phyloP scores from a whole-genome alignment of 2,888 invertebrate species.

The Himalopsyche japonica region DNA sequence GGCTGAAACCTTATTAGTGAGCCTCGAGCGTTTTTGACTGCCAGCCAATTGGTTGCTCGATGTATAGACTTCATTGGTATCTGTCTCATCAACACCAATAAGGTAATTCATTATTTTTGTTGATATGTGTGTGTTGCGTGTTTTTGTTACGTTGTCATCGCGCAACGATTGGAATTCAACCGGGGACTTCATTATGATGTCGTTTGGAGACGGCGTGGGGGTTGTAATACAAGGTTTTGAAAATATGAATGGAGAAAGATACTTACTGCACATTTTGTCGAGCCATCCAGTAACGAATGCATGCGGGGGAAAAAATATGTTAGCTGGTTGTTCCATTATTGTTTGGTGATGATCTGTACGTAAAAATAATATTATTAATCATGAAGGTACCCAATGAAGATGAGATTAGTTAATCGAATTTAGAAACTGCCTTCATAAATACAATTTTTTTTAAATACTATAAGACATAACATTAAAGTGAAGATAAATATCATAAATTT shows the following conservation, averaged over 20 bases:
- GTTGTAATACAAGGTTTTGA: constrained; percentile 41
- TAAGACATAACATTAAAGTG: too few species aligned
- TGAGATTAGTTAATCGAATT: background rate
- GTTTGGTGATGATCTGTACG: constrained; percentile 12
- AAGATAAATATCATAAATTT: too few species aligned
- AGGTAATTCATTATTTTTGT: constrained; percentile 39
- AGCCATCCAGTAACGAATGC: constrained; percentile 44
- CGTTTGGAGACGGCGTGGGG: constrained; percentile 52
- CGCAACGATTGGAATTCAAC: constrained; percentile 28
- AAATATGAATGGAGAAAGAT: constrained; percentile 48
- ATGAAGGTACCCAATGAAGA: background rate
- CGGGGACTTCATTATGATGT: constrained; percentile 57
- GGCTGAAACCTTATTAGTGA: constrained; percentile 37
- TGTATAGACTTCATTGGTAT: constrained; percentile 50
- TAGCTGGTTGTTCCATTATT: constrained; percentile 23
- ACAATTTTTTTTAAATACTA: too few species aligned
- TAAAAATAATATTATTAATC: constrained; percentile 3
- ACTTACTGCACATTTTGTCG: constrained; percentile 54
- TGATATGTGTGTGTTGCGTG: constrained; percentile 24
- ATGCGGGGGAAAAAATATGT: constrained; percentile 43
- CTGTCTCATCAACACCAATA: constrained; percentile 44
- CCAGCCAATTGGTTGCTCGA: constrained; percentile 31
- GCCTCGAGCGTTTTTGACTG: constrained; percentile 36
- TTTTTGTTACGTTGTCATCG: constrained; percentile 32
- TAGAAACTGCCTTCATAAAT: too few species aligned